These are phyloP conservation scores for Alloplasta piceator DNA, from an alignment of 2,888 invertebrate species.

Conservation along the genomic window DNA sequence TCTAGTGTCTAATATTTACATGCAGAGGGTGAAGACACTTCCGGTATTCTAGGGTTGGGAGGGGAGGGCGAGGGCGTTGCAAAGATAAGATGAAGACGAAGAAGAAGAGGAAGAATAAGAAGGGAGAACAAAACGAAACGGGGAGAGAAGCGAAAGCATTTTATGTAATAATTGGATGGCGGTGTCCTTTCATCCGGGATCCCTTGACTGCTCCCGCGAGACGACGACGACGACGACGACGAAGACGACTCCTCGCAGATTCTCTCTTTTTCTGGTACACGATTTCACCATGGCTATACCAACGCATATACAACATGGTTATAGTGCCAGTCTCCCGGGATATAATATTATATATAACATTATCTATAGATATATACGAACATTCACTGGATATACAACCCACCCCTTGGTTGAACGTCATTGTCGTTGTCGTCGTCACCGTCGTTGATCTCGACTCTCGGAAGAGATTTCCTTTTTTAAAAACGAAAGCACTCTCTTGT, in stretches of 20 bases:
- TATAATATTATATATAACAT: too few species aligned
- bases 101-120: slow-evolving; percentile 21
- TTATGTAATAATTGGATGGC: slow-evolving; percentile 82
- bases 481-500: slow-evolving; percentile 40
- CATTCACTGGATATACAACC: slow-evolving; percentile 41
- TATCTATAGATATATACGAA: too few species aligned
- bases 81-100: neutral
- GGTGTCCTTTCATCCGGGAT: slow-evolving; percentile 80
- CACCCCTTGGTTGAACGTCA: slow-evolving; percentile 60
- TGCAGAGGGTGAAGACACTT: slow-evolving; percentile 28
- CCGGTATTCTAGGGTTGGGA: slow-evolving; percentile 6
- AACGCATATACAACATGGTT: slow-evolving; percentile 31
- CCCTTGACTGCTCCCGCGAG: slow-evolving; percentile 69
- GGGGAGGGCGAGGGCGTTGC: slow-evolving; percentile 20
- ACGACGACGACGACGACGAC: slow-evolving; percentile 50
- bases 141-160: slow-evolving; percentile 76
- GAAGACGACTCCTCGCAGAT: slow-evolving; percentile 53
- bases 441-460: slow-evolving; percentile 38
- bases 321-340: slow-evolving; percentile 51
- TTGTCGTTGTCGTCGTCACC: slow-evolving; percentile 58
- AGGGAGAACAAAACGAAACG: slow-evolving; percentile 59
- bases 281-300: slow-evolving; percentile 51
- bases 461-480: slow-evolving; percentile 43
- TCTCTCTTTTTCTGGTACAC: slow-evolving; percentile 55
- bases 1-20: slow-evolving; percentile 13